Evolutionary conservation across 2,888 invertebrate species (phyloP).

Genomic region (Yponomeuta plumbellus): DNA sequence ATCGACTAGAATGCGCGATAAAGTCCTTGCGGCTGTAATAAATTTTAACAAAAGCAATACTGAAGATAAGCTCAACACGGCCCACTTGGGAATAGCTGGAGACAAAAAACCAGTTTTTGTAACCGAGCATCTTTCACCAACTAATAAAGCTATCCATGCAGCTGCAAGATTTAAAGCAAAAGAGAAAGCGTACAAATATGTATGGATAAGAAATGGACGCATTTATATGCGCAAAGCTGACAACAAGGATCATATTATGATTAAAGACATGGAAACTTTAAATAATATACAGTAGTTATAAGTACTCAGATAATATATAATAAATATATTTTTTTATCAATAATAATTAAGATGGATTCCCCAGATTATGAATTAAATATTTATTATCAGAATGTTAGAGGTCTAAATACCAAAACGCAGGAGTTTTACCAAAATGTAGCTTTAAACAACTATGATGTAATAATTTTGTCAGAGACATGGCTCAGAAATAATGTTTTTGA

Average conservation of each 20-base stretch:
- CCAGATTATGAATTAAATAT: no score
- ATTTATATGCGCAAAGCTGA: background rate
- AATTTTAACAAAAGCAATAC: constrained; percentile 23
- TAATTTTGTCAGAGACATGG: no score
- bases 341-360: no score
- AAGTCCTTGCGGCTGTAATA: constrained; percentile 20
- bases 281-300: background rate
- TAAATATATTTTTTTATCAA: no score
- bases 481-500: no score
- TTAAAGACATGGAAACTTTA: background rate
- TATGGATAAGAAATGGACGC: constrained; percentile 1
- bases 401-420: no score
- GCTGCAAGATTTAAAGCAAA: background rate
- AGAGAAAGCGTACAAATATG: constrained; percentile 1
- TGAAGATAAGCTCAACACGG: background rate
- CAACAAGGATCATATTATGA: background rate
- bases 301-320: no score
- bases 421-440: no score
- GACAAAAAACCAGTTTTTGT: background rate
- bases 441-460: no score
- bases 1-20: constrained; percentile 20
- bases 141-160: background rate
- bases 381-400: no score
- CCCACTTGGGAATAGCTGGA: constrained; percentile 1
- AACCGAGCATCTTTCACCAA: constrained; percentile 3